phyloP scores from a whole-genome alignment of 2,113 vertebrate species.

The Bufo gargarizans region DNA sequence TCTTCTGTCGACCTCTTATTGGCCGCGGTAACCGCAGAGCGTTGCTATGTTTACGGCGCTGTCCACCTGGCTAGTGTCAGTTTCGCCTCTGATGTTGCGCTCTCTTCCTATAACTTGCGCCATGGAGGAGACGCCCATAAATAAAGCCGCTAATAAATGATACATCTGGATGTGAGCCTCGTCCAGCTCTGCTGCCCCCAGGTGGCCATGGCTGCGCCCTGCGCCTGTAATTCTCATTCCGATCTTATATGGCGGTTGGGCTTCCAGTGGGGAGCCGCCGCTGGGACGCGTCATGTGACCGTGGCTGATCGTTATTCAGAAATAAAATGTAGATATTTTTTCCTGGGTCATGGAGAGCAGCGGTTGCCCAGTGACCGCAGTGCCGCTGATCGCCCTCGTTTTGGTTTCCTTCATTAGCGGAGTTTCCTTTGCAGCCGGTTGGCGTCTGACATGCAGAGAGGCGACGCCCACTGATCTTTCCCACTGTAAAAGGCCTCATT shows the following conservation, averaged over 20 bases:
- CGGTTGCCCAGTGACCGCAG: neutral
- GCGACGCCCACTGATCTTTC: too few species aligned
- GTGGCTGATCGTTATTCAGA: too few species aligned
- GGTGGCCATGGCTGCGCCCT: neutral
- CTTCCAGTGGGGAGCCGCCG: too few species aligned
- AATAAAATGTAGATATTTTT: neutral
- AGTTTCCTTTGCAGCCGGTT: too few species aligned
- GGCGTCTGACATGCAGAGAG: too few species aligned
- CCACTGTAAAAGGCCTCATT: too few species aligned
- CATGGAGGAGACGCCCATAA: neutral
- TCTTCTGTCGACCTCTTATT: neutral
- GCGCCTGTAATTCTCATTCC: neutral
- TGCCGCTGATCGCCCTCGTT: neutral
- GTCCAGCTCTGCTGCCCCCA: neutral
- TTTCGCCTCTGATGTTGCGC: neutral
- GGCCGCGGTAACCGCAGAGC: neutral
- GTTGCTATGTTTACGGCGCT: neutral
- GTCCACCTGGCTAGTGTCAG: neutral
- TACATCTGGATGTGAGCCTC: neutral
- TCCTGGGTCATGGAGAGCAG: neutral
- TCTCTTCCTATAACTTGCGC: neutral
- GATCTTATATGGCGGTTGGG: neutral
- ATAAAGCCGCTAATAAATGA: neutral
- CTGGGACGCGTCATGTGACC: neutral
- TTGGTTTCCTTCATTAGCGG: neutral